Base-by-base conservation (phyloP, 2,113 vertebrate genomes). In the Thunnus maccoyii region DNA sequence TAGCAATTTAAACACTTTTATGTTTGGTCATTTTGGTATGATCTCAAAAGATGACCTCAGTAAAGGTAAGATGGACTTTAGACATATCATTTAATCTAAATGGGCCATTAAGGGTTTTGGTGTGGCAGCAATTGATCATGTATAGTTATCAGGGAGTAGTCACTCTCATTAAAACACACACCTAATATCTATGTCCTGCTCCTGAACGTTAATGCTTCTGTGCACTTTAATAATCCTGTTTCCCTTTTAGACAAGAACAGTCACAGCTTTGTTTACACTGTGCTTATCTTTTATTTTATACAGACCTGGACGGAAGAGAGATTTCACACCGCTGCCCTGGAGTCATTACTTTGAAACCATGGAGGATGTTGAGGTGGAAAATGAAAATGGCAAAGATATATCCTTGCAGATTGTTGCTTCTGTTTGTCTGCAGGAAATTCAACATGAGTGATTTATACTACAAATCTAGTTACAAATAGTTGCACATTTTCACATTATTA, bases 331-430 rank as follows among this genome's bases (percentile, higher is more conserved):
- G 0, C 93, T 99, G 76, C 87, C 96, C 15, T 99, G 98, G 98
- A 99, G 95, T 94, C 97, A 99, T 62, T 99, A 99, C 91, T 99
- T 99, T 89, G 97, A 99, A 87, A 97, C 96, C 0, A 97, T 99
- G 96, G 97, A 99, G 91, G 97, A 99, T 0, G 96, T 99, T 2
- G 96, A 97, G 89, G 96, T 99, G 76, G 97, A 98, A 84, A 97
- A 96, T 83, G 97, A 97, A 86, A 97, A 94, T 63, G 96, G 96
- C 90, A 98, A 97, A 95, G 98, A 99, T 94, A 99, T 99, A 99
- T 99, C 98, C 97, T 98, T 96, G 7, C 36, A 41, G 22, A 46
- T 44, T 41, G 25, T 9, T 73, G n/a, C 55, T 70, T 27, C 25
- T 72, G 13, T 77, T 65, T 72, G 25, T 62, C 5, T 30, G 2